Percentiles rank a stretch among this genome's conserved stretches.
phyloP scores from a whole-genome alignment of 2,888 invertebrate genomes.

The Arrhopalites spinosus region DNA sequence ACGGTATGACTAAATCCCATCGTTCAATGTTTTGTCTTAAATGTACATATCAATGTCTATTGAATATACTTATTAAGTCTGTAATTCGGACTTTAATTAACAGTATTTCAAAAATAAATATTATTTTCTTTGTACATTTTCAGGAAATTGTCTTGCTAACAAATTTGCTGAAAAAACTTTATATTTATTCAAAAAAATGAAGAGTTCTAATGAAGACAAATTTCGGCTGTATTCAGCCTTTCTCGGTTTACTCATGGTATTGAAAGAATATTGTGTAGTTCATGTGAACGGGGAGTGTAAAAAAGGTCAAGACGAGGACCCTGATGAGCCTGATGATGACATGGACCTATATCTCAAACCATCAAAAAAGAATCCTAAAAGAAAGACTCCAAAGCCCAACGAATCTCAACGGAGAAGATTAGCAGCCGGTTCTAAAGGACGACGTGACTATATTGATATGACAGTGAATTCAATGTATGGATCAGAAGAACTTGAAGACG shows the following conservation, averaged over 20 bases:
- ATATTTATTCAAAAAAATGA: neutral
- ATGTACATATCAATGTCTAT: neutral
- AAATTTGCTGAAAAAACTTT: constrained; percentile 7
- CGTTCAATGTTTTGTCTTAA: neutral
- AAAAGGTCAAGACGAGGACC: neutral
- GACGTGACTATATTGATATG: neutral
- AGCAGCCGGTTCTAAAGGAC: neutral
- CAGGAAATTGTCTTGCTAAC: constrained; percentile 17
- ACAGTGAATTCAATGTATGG: neutral
- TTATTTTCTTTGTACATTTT: neutral
- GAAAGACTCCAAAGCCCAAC: neutral
- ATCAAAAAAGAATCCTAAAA: neutral
- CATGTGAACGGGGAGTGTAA: neutral
- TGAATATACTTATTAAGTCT: neutral
- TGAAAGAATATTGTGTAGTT: constrained; percentile 13
- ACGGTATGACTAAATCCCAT: constrained; percentile 1
- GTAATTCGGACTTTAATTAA: neutral
- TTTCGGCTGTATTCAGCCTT: constrained; percentile 23
- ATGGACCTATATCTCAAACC: neutral
- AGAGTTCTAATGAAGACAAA: neutral
- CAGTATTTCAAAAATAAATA: neutral
- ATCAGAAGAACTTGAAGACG: neutral
- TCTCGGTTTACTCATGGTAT: neutral
- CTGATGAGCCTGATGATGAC: constrained; percentile 12
- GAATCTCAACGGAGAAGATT: neutral